phyloP scores from a whole-genome alignment of 2,797 vertebrate genomes.

The Sorex maritimensis region DNA sequence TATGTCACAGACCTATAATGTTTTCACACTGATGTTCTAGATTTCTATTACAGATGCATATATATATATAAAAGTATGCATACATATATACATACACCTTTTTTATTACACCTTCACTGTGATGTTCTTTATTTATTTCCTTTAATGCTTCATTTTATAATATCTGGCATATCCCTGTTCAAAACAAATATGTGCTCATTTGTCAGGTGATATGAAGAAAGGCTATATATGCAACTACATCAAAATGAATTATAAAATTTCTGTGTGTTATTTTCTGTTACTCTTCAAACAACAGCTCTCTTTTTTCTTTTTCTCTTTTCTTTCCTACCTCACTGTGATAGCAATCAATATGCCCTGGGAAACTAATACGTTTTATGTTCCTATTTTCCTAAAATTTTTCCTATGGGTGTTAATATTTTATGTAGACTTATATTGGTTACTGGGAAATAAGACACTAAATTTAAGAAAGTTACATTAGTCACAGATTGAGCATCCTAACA shows the following conservation, averaged over 20 bases:
- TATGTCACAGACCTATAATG: neutral
- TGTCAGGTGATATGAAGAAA: conserved; percentile 70
- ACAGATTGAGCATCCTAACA: neutral
- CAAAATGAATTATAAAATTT: conserved; percentile 62
- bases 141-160: conserved; percentile 34
- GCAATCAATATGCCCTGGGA: neutral
- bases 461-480: neutral
- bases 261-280: conserved; percentile 48
- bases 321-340: neutral
- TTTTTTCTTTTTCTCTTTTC: neutral
- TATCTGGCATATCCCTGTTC: conserved; percentile 30
- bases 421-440: conserved; percentile 27
- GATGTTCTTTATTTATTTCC: neutral
- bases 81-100: neutral
- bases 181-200: conserved; percentile 48
- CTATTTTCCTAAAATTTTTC: conserved; percentile 32
- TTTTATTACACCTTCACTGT: neutral
- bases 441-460: neutral
- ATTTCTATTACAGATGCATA: neutral
- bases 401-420: conserved; percentile 29
- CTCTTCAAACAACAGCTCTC: neutral
- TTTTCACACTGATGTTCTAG: neutral
- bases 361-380: neutral
- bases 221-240: conserved; percentile 42
- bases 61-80: neutral